These are phyloP conservation scores for Lepus americanus DNA, from an alignment of 2,113 vertebrate genomes.

Conservation along the genomic window DNA sequence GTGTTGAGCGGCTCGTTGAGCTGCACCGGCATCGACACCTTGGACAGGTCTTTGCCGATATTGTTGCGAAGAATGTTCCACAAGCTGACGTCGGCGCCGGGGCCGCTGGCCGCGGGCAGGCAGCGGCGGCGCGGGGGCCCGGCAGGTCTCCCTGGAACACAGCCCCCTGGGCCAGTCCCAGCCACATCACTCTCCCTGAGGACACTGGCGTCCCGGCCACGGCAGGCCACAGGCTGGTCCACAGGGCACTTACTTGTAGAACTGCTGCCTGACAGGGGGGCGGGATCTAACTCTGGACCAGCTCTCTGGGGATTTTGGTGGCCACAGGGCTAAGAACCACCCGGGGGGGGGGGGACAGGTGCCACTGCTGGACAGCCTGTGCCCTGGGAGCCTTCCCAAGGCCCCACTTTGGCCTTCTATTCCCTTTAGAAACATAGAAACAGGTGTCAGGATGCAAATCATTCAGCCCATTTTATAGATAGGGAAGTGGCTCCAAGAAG, in stretches of 20 bases:
- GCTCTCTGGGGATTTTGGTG: background rate
- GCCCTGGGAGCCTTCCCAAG: background rate
- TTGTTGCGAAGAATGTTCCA: constrained; percentile 96
- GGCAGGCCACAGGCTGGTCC: constrained; percentile 66
- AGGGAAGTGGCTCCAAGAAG: background rate
- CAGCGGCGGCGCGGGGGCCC: constrained; percentile 85
- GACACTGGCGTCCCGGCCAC: constrained; percentile 83
- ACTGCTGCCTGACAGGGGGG: too few species aligned
- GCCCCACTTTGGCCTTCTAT: background rate
- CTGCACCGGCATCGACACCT: constrained; percentile 94
- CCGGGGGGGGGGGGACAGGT: background rate
- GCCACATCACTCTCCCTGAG: constrained; percentile 84
- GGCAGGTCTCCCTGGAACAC: constrained; percentile 59
- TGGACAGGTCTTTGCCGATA: constrained; percentile 96
- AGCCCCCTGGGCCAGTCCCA: background rate
- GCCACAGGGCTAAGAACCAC: background rate
- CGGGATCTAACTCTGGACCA: background rate
- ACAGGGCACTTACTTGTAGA: constrained; percentile 13
- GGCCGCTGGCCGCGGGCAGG: constrained; percentile 87
- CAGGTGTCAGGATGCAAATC: background rate
- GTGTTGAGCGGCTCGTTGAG: constrained; percentile 94
- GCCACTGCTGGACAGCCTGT: background rate
- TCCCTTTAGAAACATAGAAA: background rate
- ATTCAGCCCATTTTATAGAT: background rate
- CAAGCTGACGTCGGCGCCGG: constrained; percentile 93